A percentile compares a stretch with the other conserved stretches of the same genome.
Conservation (phyloP, 1,140 invertebrate genomes). For the Drosophila repletoides region DNA sequence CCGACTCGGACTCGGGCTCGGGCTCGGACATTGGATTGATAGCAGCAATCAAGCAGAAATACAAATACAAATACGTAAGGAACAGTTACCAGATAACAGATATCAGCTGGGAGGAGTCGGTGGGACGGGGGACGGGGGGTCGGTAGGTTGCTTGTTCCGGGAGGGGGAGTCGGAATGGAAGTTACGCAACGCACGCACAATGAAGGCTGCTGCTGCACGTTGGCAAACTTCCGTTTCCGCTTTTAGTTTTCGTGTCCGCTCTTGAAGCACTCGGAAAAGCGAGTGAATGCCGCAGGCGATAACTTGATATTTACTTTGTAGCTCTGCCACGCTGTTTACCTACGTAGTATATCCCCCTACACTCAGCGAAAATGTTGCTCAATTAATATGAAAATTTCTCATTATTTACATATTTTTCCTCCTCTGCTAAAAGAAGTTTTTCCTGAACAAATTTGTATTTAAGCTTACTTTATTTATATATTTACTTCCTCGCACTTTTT, state of each 20-base stretch:
- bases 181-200: conserved; percentile 39
- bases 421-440: too few relatives aligned
- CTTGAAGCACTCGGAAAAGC: conserved; percentile 28
- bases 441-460: too few relatives aligned
- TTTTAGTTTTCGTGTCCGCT: conserved; percentile 70
- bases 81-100: conserved; percentile 4
- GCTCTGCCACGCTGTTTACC: conserved; percentile 61
- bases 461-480: too few relatives aligned
- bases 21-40: conserved; percentile 23
- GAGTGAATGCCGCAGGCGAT: conserved; percentile 69
- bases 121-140: too few relatives aligned
- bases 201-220: conserved; percentile 46
- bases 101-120: too few relatives aligned
- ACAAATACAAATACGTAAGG: conserved; percentile 9
- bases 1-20: not conserved
- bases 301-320: conserved; percentile 80
- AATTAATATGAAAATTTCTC: too few relatives aligned
- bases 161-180: too few relatives aligned
- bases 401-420: not conserved
- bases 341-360: conserved; percentile 35
- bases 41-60: conserved; percentile 28
- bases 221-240: conserved; percentile 75
- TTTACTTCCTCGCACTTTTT: conserved; percentile 62
- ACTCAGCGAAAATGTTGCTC: too few relatives aligned
- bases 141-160: too few relatives aligned